phyloP scores from a whole-genome alignment of 1,140 invertebrate genomes.

The Heliothis virescens region DNA sequence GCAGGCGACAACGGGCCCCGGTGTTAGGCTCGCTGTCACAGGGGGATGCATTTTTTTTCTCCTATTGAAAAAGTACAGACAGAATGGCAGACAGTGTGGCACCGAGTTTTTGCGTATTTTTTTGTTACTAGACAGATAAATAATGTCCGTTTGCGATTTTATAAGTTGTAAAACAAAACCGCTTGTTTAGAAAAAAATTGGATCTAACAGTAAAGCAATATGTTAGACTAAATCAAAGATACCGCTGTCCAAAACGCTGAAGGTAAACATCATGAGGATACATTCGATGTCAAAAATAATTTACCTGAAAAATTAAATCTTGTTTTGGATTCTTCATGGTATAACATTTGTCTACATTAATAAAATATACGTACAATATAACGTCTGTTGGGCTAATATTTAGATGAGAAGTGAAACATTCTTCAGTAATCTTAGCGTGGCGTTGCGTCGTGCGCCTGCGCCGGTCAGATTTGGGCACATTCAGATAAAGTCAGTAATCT shows the following conservation, averaged over 20 bases:
- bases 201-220: not conserved
- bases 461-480: constrained; percentile 73
- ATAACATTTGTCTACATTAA: not conserved
- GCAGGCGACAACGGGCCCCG: constrained; percentile 54
- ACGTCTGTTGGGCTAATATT: not conserved
- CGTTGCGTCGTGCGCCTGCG: constrained; percentile 29
- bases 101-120: constrained; percentile 70
- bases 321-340: not conserved
- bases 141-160: constrained; percentile 12
- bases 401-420: constrained; percentile 9
- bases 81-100: constrained; percentile 75
- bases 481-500: constrained; percentile 79
- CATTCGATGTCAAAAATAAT: not conserved
- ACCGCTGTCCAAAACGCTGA: no score
- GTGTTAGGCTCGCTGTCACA: constrained; percentile 49
- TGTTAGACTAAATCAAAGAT: not conserved
- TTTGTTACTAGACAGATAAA: constrained; percentile 42
- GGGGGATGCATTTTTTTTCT: constrained; percentile 66
- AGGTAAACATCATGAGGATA: no score
- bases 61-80: constrained; percentile 67
- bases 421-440: constrained; percentile 25
- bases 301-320: no score
- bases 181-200: constrained; percentile 14
- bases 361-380: not conserved
- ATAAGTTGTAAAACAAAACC: constrained; percentile 41